phyloP scores from a whole-genome alignment of 2,797 vertebrate genomes.

The Leptoclinus maculatus region DNA sequence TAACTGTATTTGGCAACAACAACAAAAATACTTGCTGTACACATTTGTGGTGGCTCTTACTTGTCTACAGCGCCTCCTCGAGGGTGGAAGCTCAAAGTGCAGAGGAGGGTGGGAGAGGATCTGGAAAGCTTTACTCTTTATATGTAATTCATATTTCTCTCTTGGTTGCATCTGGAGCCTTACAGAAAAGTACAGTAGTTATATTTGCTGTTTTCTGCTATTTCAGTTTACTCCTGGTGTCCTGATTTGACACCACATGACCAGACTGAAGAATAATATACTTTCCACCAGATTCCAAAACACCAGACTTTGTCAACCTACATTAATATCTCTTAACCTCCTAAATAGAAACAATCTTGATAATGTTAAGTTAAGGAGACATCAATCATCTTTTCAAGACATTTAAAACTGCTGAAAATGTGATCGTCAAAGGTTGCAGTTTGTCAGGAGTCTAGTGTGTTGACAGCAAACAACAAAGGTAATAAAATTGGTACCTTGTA shows the following conservation, averaged over 20 bases:
- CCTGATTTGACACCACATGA: neutral
- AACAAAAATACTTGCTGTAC: neutral
- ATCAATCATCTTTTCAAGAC: neutral
- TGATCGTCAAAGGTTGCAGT: neutral
- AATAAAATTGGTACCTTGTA: neutral
- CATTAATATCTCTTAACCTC: neutral
- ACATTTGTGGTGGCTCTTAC: neutral
- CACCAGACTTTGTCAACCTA: neutral
- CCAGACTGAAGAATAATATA: neutral
- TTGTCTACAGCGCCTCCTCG: neutral
- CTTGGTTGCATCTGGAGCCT: neutral
- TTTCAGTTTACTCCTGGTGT: neutral
- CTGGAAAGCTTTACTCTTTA: neutral
- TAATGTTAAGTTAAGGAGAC: neutral
- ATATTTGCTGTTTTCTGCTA: neutral
- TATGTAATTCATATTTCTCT: neutral
- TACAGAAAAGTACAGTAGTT: neutral
- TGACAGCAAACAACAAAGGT: neutral
- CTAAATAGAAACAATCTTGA: neutral
- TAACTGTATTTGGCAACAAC: neutral
- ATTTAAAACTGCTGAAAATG: neutral
- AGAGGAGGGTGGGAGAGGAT: too few species aligned
- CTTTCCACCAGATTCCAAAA: neutral
- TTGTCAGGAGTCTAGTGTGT: neutral
- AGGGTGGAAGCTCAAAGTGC: neutral